A percentile compares a stretch with the other conserved stretches of the same genome.
Evolutionary conservation across 37 sponge, comb jelly and placozoan genomes (phyloP).

Genomic region (Lycopodina hypogea): DNA sequence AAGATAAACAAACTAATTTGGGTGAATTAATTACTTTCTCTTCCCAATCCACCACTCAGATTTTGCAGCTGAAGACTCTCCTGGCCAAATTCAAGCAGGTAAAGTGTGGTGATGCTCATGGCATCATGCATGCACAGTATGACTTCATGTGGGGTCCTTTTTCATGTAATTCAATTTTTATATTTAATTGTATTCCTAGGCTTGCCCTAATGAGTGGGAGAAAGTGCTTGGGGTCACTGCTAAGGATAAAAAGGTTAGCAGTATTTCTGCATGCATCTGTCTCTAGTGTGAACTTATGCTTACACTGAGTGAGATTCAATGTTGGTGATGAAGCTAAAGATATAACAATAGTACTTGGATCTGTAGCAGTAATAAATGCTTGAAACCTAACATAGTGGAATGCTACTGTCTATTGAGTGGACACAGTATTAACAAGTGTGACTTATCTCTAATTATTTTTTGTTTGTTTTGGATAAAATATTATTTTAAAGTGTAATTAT

Average conservation of each 20-base stretch:
- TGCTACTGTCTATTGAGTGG: too few species aligned
- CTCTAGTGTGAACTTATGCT: neutral
- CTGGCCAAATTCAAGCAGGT: conserved; percentile 69
- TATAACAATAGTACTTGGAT: neutral
- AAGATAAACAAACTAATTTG: neutral
- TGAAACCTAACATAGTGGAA: too few species aligned
- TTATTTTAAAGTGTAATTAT: too few species aligned
- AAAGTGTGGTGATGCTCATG: neutral
- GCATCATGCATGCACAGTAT: too few species aligned
- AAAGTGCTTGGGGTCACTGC: conserved; percentile 25
- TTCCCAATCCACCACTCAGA: too few species aligned
- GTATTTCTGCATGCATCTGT: neutral
- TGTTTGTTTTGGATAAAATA: too few species aligned
- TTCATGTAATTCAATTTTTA: neutral
- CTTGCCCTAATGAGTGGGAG: conserved; percentile 69
- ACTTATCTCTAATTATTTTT: too few species aligned
- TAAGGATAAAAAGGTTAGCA: neutral
- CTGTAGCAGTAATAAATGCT: neutral
- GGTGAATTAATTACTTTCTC: neutral
- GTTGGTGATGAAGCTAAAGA: neutral
- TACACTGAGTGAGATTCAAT: neutral
- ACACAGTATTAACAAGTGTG: too few species aligned
- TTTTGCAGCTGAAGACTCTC: conserved; percentile 55
- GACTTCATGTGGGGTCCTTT: too few species aligned
- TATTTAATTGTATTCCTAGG: conserved; percentile 21